Evolutionary conservation across 1,140 invertebrate species (phyloP).

Genomic region (Dendroctonus ponderosae): DNA sequence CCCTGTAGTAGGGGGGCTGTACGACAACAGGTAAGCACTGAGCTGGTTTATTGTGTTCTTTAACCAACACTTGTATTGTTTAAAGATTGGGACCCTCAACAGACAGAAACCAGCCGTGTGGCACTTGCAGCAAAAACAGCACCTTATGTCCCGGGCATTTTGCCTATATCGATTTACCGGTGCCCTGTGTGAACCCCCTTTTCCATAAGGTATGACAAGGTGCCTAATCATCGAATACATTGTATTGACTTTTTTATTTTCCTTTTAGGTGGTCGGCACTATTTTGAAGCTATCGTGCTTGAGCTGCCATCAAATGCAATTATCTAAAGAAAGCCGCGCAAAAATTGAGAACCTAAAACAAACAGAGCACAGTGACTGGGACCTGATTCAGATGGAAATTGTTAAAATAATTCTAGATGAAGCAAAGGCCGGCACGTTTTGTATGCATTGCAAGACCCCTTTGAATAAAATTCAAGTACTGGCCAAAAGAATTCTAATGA

Average conservation of each 20-base stretch:
- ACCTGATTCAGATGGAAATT: slow-evolving; percentile 41
- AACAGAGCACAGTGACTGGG: slow-evolving; percentile 10
- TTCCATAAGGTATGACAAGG: slow-evolving; percentile 65
- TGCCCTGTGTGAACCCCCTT: slow-evolving; percentile 90
- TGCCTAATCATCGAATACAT: not conserved
- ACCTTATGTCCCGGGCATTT: slow-evolving; percentile 87
- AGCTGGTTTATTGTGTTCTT: not conserved
- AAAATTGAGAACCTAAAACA: slow-evolving; percentile 23
- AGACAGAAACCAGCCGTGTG: slow-evolving; percentile 69
- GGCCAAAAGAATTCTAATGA: slow-evolving; percentile 61
- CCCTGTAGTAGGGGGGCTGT: slow-evolving; percentile 78
- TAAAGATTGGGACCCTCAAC: slow-evolving; percentile 58
- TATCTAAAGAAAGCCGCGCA: slow-evolving; percentile 58
- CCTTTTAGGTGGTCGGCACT: slow-evolving; percentile 61
- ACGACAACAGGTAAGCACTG: slow-evolving; percentile 73
- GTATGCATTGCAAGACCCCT: slow-evolving; percentile 62
- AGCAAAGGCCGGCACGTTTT: slow-evolving; percentile 58
- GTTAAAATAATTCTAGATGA: slow-evolving; percentile 60
- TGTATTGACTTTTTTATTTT: slow-evolving; percentile 3
- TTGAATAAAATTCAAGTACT: slow-evolving; percentile 62
- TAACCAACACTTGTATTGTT: slow-evolving; percentile 4
- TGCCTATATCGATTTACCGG: slow-evolving; percentile 90
- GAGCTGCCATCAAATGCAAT: slow-evolving; percentile 68
- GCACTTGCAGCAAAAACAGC: slow-evolving; percentile 74
- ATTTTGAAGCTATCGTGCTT: slow-evolving; percentile 70